These are phyloP conservation scores for Neodiprion pinetum DNA, from an alignment of 1,140 invertebrate species.

Conservation along the genomic window DNA sequence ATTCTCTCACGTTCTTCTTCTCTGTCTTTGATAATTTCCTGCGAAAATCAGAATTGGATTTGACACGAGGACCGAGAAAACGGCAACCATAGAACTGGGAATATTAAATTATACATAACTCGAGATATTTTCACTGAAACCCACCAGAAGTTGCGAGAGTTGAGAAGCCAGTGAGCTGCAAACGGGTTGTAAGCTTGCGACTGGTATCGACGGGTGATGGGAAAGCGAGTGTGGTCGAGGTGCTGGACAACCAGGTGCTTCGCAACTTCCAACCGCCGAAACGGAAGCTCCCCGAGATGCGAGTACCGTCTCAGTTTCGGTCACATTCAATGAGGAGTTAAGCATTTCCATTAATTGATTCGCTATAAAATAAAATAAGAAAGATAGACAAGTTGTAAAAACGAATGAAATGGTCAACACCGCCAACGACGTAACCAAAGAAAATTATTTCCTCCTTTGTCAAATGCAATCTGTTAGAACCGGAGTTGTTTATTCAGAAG, in stretches of 20 bases:
- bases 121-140: constrained; percentile 2
- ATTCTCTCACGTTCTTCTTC: constrained; percentile 79
- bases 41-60: constrained; percentile 28
- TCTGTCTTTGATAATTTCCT: constrained; percentile 76
- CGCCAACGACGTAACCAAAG: too few relatives aligned
- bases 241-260: constrained; percentile 45
- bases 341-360: constrained; percentile 63
- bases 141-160: constrained; percentile 64
- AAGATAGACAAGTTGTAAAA: neutral
- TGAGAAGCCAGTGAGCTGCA: constrained; percentile 58
- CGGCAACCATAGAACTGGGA: constrained; percentile 4
- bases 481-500: neutral
- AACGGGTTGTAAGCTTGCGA: constrained; percentile 58
- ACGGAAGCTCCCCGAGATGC: constrained; percentile 41
- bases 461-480: too few relatives aligned
- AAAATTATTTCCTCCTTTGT: constrained; percentile 1
- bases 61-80: too few relatives aligned
- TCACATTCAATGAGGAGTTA: constrained; percentile 62
- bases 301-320: constrained; percentile 62
- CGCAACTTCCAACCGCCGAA: constrained; percentile 38
- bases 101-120: constrained; percentile 14
- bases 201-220: constrained; percentile 54
- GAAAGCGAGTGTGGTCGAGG: constrained; percentile 41
- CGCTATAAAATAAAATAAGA: constrained; percentile 46
- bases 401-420: neutral